A percentile compares a stretch with the other conserved stretches of the same genome.
Conservation (phyloP, 2,888 invertebrate genomes). For the Xanthorhoe spadicearia region DNA sequence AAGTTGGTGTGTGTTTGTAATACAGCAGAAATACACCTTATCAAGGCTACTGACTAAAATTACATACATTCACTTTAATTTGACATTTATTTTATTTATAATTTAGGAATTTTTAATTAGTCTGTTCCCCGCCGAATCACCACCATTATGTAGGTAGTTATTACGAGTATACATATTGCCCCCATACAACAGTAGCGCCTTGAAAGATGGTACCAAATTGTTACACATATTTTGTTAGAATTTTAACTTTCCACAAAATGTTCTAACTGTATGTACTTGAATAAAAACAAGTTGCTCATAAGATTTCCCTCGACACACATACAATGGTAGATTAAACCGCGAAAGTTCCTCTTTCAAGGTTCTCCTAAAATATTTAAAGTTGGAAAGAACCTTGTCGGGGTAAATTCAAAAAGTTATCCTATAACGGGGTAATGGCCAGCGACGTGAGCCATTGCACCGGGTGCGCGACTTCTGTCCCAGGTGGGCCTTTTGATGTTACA, state of each 20-base stretch:
- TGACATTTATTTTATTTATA: too few relatives aligned
- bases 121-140: too few relatives aligned
- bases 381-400: background rate
- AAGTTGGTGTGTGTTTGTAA: background rate
- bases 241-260: too few relatives aligned
- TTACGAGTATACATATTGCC: background rate
- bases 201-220: background rate
- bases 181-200: background rate
- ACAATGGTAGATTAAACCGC: background rate
- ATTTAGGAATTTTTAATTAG: too few relatives aligned
- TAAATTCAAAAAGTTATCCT: slow-evolving; percentile 14
- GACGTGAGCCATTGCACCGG: slow-evolving; percentile 4
- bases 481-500: background rate
- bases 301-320: background rate
- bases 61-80: too few relatives aligned
- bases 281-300: background rate
- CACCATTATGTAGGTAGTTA: background rate
- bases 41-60: too few relatives aligned
- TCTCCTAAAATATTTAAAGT: slow-evolving; percentile 3
- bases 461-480: slow-evolving; percentile 6
- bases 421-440: slow-evolving; percentile 17
- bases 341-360: slow-evolving; percentile 1
- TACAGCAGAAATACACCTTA: background rate
- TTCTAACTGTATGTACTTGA: background rate
- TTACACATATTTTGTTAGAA: too few relatives aligned